A percentile compares a stretch with the other conserved stretches of the same genome.
Conservation (phyloP, 2,113 vertebrate genomes). For the Leucopsar rothschildi region DNA sequence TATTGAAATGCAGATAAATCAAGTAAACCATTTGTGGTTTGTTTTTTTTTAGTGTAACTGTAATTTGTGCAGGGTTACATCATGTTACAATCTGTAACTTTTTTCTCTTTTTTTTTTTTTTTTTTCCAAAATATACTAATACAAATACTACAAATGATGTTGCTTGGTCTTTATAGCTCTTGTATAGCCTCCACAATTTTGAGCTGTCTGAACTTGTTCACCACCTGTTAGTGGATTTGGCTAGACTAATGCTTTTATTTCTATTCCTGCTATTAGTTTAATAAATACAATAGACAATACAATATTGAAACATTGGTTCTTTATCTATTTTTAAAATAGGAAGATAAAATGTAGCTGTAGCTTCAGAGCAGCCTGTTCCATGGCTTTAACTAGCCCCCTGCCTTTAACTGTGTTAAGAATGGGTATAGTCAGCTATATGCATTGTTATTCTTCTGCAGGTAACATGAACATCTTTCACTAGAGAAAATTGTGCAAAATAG, state of each 20-base stretch:
- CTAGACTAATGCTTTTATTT: background rate
- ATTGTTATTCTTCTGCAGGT: background rate
- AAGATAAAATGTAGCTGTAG: background rate
- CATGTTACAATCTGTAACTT: background rate
- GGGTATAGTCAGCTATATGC: background rate
- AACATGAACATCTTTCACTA: background rate
- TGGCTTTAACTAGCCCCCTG: background rate
- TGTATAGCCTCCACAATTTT: background rate
- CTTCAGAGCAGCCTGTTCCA: background rate
- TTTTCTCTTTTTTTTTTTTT: background rate
- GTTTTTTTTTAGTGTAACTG: background rate
- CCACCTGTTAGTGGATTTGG: background rate
- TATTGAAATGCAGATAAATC: background rate
- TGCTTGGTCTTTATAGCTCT: background rate
- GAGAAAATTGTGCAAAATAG: background rate
- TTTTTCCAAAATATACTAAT: background rate
- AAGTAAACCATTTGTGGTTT: background rate
- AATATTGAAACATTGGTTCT: background rate
- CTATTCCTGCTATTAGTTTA: background rate
- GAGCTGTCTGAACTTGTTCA: background rate
- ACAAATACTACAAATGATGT: background rate
- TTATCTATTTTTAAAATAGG: background rate
- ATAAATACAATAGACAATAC: background rate
- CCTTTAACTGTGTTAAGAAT: background rate
- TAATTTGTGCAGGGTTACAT: background rate